Conservation (phyloP, 2,797 vertebrate species). For the Acanthurus leucopareius region DNA sequence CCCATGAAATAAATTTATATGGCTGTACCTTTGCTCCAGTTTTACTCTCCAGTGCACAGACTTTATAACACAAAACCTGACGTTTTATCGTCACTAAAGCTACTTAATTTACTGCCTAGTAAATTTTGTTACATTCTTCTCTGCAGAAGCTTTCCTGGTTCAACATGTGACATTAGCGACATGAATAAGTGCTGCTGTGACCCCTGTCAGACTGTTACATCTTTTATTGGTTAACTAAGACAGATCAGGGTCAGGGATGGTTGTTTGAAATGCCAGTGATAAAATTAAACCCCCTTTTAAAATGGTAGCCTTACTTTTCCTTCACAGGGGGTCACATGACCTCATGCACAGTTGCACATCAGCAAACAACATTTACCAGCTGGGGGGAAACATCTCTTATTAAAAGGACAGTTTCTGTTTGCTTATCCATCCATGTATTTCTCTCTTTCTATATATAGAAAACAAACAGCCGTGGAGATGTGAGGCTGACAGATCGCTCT, state of each 20-base stretch:
- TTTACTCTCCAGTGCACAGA: slow-evolving; percentile 30
- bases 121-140: slow-evolving; percentile 62
- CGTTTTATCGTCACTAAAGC: slow-evolving; percentile 61
- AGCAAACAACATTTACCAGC: slow-evolving; percentile 36
- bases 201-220: slow-evolving; percentile 71
- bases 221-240: slow-evolving; percentile 78
- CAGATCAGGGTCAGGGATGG: slow-evolving; percentile 65
- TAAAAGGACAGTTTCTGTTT: slow-evolving; percentile 48
- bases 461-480: slow-evolving; percentile 47
- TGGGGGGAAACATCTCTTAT: slow-evolving; percentile 29
- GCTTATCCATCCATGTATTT: slow-evolving; percentile 51
- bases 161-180: slow-evolving; percentile 70
- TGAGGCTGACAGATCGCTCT: slow-evolving; percentile 38
- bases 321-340: background rate
- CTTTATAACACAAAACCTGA: slow-evolving; percentile 60
- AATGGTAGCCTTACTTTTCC: slow-evolving; percentile 15
- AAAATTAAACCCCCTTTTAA: slow-evolving; percentile 62
- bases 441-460: slow-evolving; percentile 54
- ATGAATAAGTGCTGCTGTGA: slow-evolving; percentile 71
- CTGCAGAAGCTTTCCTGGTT: slow-evolving; percentile 68
- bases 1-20: slow-evolving; percentile 46
- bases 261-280: slow-evolving; percentile 55
- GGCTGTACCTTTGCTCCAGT: slow-evolving; percentile 13
- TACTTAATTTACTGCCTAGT: slow-evolving; percentile 69
- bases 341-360: slow-evolving; percentile 5